Percentiles rank a stretch among this genome's conserved stretches.
Evolutionary conservation across 2,888 invertebrate genomes (phyloP).

Genomic region (Orthosia gracilis): DNA sequence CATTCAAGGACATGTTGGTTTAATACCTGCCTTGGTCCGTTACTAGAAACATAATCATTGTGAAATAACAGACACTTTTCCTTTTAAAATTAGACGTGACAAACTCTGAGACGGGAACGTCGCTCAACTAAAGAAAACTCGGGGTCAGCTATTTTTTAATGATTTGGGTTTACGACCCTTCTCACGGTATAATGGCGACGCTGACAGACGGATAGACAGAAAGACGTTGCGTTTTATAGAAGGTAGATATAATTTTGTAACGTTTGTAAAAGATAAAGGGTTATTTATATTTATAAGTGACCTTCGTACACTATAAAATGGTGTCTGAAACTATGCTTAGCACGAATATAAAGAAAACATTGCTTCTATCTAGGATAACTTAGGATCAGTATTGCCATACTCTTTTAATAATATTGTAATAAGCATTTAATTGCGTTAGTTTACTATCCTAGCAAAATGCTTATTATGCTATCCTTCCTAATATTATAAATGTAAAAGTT

Average conservation of each 20-base stretch:
- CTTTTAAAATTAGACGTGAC: slow-evolving; percentile 18
- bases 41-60: background rate
- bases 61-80: slow-evolving; percentile 15
- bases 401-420: no score
- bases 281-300: background rate
- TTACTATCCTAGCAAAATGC: no score
- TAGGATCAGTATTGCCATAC: no score
- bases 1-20: no score
- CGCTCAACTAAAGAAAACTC: background rate
- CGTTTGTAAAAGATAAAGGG: background rate
- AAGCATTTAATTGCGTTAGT: no score
- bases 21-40: background rate
- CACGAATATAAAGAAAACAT: no score
- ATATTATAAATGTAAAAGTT: no score
- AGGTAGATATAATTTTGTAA: background rate
- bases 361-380: no score
- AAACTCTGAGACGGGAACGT: background rate
- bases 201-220: slow-evolving; percentile 14
- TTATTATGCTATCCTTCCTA: no score
- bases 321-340: no score
- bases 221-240: slow-evolving; percentile 11
- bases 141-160: slow-evolving; percentile 51
- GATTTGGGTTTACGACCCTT: slow-evolving; percentile 47
- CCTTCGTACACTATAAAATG: no score
- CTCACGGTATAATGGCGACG: slow-evolving; percentile 17